Evolutionary conservation across 2,888 invertebrate species (phyloP), one percentile per base, ranked within the genome.

Genomic region (Idaea aversata): DNA sequence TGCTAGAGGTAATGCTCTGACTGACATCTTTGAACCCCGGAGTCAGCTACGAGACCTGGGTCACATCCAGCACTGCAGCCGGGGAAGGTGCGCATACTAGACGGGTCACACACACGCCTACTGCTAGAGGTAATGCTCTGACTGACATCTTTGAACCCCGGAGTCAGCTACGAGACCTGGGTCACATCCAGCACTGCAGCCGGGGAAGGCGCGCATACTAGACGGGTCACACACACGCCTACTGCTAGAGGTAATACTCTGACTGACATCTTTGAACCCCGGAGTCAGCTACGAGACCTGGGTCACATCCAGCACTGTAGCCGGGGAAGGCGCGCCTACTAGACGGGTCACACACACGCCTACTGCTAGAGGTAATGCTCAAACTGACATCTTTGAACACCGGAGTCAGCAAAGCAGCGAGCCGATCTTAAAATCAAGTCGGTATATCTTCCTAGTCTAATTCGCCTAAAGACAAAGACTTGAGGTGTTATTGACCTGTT

Each of bases 101-200:
- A 57, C 83, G 91, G 1, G 86, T 93, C 0, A 79, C 88, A 0
- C 93, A 93, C 15, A 88, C 91, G 0, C 93, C 94, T 0, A 86
- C 88, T 0, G 88, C 92, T 57, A 85, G 93, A 90, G 94, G 94
- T 94, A 78, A 67, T n/a, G 15, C 4, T 4, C 6, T 4, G 6
- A 36, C 5, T 91, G 6, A 84, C 82, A 59, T 88, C 85, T 0
- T 78, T 92, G 13, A 80, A 80, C 0, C 66, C 84, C 0, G 93
- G 93, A 13, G 86, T 93, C 10, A 88, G 93, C 0, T 95, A 95
- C 75, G 94, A 94, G 72, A 93, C 94, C 64, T 94, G 95, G 93
- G 94, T 95, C 4, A 93, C 94, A 0, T 95, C 95, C 3, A 93
- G 93, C 65, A 95, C 95, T 0, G 80, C 86, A 0, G 94, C 94